phyloP scores from a whole-genome alignment of 64 coral and sea anemone genomes.

The Pocillopora verrucosa region DNA sequence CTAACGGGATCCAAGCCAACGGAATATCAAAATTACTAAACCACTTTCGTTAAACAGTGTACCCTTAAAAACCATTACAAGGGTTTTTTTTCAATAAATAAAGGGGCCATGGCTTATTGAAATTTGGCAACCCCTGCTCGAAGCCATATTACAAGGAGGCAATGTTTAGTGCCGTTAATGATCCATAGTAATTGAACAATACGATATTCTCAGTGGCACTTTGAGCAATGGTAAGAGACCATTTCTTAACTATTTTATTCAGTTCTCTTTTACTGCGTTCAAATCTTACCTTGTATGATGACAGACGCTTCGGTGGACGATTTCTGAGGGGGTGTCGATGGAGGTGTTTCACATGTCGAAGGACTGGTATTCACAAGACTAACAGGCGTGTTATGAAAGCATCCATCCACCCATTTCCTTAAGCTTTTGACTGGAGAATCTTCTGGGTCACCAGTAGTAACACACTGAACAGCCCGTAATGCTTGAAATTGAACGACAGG shows the following conservation, averaged over 20 bases:
- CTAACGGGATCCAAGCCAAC: not conserved
- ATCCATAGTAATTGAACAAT: not conserved
- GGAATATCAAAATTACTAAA: not conserved
- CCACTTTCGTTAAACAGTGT: not conserved
- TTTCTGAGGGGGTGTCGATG: constrained; percentile 65
- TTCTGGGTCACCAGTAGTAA: constrained; percentile 21
- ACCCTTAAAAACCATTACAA: not conserved
- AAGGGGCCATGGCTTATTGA: not conserved
- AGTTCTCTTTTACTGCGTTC: too few species aligned
- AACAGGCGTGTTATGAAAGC: constrained; percentile 69
- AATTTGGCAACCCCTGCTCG: not conserved
- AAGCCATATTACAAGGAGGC: not conserved
- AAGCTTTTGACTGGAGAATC: constrained; percentile 98
- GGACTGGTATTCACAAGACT: constrained; percentile 35
- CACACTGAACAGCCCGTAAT: constrained; percentile 26
- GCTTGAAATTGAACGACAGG: constrained; percentile 24
- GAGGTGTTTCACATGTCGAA: constrained; percentile 48
- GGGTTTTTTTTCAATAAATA: not conserved
- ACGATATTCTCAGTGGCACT: not conserved
- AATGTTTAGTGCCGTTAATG: not conserved
- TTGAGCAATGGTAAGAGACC: not conserved
- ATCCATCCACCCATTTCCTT: constrained; percentile 99
- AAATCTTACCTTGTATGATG: constrained; percentile 69
- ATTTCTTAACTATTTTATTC: not conserved
- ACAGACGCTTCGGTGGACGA: constrained; percentile 79